Percentiles rank a stretch among this genome's conserved stretches.
These are phyloP conservation scores for Rhyzopertha dominica DNA, from an alignment of 1,140 invertebrate species.

Conservation along the genomic window DNA sequence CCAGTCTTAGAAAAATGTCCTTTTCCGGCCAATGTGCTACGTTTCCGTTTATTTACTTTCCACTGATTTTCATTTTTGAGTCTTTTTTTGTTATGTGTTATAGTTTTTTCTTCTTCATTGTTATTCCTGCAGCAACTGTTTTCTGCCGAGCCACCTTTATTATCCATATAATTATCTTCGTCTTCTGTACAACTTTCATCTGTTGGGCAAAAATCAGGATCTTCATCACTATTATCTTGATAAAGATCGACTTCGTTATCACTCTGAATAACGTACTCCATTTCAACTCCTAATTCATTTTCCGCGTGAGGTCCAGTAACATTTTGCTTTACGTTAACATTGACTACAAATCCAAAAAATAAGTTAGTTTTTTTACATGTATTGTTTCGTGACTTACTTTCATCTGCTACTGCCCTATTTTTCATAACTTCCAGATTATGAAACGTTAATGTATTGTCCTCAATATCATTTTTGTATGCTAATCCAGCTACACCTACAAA, in stretches of 20 bases:
- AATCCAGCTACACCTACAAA: too few relatives aligned
- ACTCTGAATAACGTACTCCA: neutral
- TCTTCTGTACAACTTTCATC: too few relatives aligned
- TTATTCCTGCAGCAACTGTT: neutral
- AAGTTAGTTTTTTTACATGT: too few relatives aligned
- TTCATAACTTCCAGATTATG: too few relatives aligned
- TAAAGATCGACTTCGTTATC: neutral
- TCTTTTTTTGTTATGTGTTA: conserved; percentile 3
- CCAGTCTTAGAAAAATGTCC: neutral
- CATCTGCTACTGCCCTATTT: too few relatives aligned
- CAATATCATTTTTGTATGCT: too few relatives aligned
- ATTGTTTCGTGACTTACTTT: too few relatives aligned
- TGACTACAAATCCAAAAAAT: too few relatives aligned
- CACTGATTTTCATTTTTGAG: neutral
- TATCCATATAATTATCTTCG: neutral
- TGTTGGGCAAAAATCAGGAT: conserved; percentile 1
- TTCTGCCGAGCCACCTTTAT: neutral
- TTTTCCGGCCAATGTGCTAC: neutral
- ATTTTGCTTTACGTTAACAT: too few relatives aligned
- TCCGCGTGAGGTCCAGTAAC: too few relatives aligned
- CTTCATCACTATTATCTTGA: conserved; percentile 1
- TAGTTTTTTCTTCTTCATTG: conserved; percentile 1
- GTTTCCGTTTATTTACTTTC: neutral
- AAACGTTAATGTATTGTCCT: too few relatives aligned
- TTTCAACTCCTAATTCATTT: conserved; percentile 1